Evolutionary conservation across 2,888 invertebrate genomes (phyloP).

Genomic region (Archips xylosteana): DNA sequence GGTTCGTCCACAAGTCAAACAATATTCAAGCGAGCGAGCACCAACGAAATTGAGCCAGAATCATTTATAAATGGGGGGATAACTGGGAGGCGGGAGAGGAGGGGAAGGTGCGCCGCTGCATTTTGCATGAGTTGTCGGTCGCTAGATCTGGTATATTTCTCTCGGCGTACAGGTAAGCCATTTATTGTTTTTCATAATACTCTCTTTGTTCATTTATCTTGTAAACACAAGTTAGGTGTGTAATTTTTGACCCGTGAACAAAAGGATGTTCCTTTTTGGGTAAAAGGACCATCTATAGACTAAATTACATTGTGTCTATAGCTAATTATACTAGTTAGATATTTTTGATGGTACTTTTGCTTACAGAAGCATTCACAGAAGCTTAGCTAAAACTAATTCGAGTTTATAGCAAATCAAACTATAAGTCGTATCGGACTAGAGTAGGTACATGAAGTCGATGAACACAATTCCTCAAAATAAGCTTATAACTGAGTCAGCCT

Average conservation of each 20-base stretch:
- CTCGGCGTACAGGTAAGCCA: conserved; percentile 45
- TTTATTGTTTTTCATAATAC: conserved; percentile 21
- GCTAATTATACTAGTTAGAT: no score
- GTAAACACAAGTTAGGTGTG: conserved; percentile 3
- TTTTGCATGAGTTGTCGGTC: conserved; percentile 78
- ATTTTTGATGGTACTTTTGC: no score
- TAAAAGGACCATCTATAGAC: background rate
- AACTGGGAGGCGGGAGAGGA: conserved; percentile 53
- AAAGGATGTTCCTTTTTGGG: background rate
- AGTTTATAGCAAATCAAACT: no score
- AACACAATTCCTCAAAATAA: no score
- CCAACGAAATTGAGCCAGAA: conserved; percentile 77
- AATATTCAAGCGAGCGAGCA: conserved; percentile 66
- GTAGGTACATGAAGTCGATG: no score
- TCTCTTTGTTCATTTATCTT: conserved; percentile 6
- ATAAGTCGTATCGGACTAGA: no score
- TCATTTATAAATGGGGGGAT: conserved; percentile 79
- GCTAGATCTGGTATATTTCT: conserved; percentile 58
- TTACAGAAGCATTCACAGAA: no score
- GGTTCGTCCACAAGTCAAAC: conserved; percentile 72
- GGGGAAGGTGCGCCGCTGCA: conserved; percentile 70
- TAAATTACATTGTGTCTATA: background rate
- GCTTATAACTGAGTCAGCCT: no score
- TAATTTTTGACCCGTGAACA: background rate
- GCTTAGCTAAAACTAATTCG: no score